Evolutionary conservation across 2,797 vertebrate species (phyloP).

Genomic region (Alosa sapidissima): DNA sequence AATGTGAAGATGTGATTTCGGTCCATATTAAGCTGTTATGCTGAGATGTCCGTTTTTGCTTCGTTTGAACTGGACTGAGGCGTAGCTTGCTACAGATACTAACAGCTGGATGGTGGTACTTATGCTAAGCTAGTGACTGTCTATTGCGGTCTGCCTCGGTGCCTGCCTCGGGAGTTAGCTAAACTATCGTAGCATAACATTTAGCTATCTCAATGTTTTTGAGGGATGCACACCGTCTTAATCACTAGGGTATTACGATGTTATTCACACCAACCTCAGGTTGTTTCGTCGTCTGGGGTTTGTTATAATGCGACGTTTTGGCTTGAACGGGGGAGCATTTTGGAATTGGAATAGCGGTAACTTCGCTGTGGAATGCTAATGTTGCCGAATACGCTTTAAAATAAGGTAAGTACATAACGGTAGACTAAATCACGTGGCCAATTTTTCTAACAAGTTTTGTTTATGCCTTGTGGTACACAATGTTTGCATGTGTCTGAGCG

Average conservation of each 20-base stretch:
- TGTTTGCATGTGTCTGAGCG: not conserved
- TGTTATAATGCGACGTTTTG: constrained; percentile 6
- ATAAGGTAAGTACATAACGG: not conserved
- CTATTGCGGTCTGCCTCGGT: not conserved
- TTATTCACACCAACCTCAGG: not conserved
- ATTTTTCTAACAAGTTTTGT: not conserved
- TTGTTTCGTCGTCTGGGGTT: not conserved
- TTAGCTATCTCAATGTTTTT: not conserved
- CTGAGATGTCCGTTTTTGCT: not conserved
- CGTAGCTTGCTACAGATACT: constrained; percentile 3
- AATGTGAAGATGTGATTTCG: not conserved
- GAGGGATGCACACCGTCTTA: not conserved
- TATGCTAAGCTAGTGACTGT: not conserved
- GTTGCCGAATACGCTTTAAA: not conserved
- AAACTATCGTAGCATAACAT: constrained; percentile 3
- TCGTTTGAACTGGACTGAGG: not conserved
- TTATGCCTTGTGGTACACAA: not conserved
- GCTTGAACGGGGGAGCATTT: not conserved
- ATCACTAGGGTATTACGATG: not conserved
- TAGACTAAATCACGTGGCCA: not conserved
- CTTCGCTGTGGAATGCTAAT: not conserved
- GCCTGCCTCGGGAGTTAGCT: not conserved
- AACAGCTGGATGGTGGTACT: constrained; percentile 12
- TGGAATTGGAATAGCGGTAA: constrained; percentile 11
- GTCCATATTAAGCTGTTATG: not conserved